A percentile compares a stretch with the other conserved stretches of the same genome.
phyloP scores from a whole-genome alignment of 2,113 vertebrate genomes.

The Seriola quinqueradiata region DNA sequence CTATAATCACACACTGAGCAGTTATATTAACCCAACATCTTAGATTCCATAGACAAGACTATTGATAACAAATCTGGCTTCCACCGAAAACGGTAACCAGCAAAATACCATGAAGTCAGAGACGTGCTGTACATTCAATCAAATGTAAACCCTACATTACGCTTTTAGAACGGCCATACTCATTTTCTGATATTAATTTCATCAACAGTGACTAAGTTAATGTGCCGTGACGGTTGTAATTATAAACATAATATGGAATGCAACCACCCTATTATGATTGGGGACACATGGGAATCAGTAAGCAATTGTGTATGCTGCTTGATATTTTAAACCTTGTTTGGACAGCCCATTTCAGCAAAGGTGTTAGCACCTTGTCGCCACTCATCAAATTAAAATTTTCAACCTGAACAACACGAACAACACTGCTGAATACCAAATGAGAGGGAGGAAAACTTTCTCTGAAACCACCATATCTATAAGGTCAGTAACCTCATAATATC shows the following conservation, averaged over 20 bases:
- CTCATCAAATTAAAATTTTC: slow-evolving; percentile 70
- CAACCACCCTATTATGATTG: slow-evolving; percentile 71
- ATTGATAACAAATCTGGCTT: slow-evolving; percentile 39
- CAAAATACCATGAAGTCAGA: slow-evolving; percentile 19
- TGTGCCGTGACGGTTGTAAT: slow-evolving; percentile 78
- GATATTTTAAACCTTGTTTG: slow-evolving; percentile 75
- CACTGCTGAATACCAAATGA: slow-evolving; percentile 58
- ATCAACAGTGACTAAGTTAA: slow-evolving; percentile 76
- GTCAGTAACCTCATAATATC: slow-evolving; percentile 26
- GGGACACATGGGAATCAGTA: slow-evolving; percentile 69
- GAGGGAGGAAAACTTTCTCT: slow-evolving; percentile 2
- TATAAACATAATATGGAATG: slow-evolving; percentile 78
- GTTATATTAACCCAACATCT: slow-evolving; percentile 39
- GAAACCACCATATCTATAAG: slow-evolving; percentile 15
- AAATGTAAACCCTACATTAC: slow-evolving; percentile 22
- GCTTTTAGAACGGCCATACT: slow-evolving; percentile 47
- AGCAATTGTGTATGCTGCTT: slow-evolving; percentile 71
- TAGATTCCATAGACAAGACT: slow-evolving; percentile 8
- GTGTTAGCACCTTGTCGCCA: slow-evolving; percentile 66
- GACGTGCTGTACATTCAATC: slow-evolving; percentile 20
- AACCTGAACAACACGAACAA: slow-evolving; percentile 61
- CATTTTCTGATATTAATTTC: slow-evolving; percentile 74
- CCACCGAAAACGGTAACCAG: slow-evolving; percentile 6
- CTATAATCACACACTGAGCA: slow-evolving; percentile 37
- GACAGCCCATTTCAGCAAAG: slow-evolving; percentile 60